phyloP scores from a whole-genome alignment of 1,140 invertebrate species.

The Paralvinella palmiformis region DNA sequence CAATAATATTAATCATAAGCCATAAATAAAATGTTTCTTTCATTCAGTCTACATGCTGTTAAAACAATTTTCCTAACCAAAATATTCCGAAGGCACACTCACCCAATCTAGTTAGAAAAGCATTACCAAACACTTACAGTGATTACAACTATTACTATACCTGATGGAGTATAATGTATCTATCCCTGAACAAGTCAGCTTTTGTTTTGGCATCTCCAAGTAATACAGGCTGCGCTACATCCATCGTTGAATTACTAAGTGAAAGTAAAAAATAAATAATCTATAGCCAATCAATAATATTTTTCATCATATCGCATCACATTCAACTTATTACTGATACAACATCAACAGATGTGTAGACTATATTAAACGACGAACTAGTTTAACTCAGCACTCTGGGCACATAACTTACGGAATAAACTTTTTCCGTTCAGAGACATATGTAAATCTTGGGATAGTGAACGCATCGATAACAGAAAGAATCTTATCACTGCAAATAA shows the following conservation, averaged over 20 bases:
- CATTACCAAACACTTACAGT: neutral
- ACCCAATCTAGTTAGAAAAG: constrained; percentile 1
- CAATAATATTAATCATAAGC: too few relatives aligned
- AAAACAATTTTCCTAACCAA: too few relatives aligned
- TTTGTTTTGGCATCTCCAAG: constrained; percentile 66
- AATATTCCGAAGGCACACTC: too few relatives aligned
- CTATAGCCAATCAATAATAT: neutral
- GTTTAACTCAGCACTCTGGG: neutral
- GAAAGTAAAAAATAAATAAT: constrained; percentile 1
- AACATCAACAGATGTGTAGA: too few relatives aligned
- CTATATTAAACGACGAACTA: neutral
- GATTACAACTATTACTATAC: constrained; percentile 21
- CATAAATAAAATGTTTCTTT: too few relatives aligned
- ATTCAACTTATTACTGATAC: too few relatives aligned
- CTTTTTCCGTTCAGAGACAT: constrained; percentile 70
- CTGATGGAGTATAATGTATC: constrained; percentile 53
- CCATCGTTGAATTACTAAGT: constrained; percentile 23
- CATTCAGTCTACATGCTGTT: too few relatives aligned
- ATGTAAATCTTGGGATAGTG: constrained; percentile 71
- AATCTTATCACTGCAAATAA: constrained; percentile 52
- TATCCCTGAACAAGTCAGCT: constrained; percentile 64
- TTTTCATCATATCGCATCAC: too few relatives aligned
- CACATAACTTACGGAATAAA: constrained; percentile 58
- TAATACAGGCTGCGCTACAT: constrained; percentile 52
- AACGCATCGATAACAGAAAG: constrained; percentile 76